A percentile compares a stretch with the other conserved stretches of the same genome.
These are phyloP conservation scores for Eugnorisma glareosa DNA, from an alignment of 2,888 invertebrate species.

Conservation along the genomic window DNA sequence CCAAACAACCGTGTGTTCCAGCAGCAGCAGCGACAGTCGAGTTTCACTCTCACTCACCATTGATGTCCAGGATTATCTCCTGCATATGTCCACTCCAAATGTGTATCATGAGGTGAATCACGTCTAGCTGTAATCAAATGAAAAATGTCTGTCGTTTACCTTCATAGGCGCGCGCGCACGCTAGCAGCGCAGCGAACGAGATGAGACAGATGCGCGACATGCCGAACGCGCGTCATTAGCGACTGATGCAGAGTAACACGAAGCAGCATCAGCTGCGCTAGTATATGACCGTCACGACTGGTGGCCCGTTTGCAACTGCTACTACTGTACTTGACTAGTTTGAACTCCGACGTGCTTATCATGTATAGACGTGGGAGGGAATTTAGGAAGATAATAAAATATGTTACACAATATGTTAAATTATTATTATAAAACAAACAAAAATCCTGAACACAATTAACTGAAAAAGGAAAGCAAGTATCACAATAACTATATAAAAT, in stretches of 20 bases:
- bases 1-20: neutral
- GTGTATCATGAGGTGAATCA: constrained; percentile 43
- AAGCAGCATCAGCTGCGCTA: constrained; percentile 4
- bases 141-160: constrained; percentile 74
- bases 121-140: too few species aligned
- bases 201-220: constrained; percentile 66
- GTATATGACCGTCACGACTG: constrained; percentile 30
- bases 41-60: neutral
- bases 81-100: constrained; percentile 1
- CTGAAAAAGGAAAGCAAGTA: too few species aligned
- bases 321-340: constrained; percentile 44
- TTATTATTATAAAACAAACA: too few species aligned
- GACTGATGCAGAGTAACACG: constrained; percentile 20
- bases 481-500: too few species aligned
- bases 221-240: constrained; percentile 55
- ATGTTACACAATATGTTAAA: too few species aligned
- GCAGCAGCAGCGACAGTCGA: too few species aligned
- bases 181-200: constrained; percentile 67
- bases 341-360: neutral
- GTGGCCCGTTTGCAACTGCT: constrained; percentile 58
- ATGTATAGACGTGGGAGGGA: neutral
- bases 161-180: constrained; percentile 75
- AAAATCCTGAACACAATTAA: too few species aligned
- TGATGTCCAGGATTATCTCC: too few species aligned
- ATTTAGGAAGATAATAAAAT: constrained; percentile 69